Base-by-base conservation (phyloP, 2,113 vertebrate species). In the Labeo rohita region DNA sequence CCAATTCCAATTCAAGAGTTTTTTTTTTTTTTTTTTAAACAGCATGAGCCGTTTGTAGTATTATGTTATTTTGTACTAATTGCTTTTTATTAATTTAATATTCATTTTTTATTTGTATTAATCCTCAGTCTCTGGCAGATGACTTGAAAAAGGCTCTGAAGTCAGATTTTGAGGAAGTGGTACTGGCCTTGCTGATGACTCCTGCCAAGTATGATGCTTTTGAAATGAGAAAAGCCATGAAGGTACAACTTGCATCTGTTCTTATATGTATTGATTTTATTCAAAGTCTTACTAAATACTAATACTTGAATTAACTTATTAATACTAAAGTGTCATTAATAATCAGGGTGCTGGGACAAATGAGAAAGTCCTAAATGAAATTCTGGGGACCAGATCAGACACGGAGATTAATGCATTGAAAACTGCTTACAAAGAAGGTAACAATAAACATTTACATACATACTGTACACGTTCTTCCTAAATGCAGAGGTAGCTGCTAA, bases 171-270 rank as follows among this genome's bases (percentile, higher is more conserved):
- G 96, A 98, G 85, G 93, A 96, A 0, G 94, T 96, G n/a, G 91
- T 70, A 83, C 84, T 99, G 90, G 95, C 94, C 80, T 79, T 99
- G 7, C 91, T 99, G 52, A 97, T 96, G 95, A 94, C 94, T 2
- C 96, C 97, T 50, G 93, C 96, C 45, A 93, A 96, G 16, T 97
- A 93, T 90, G 97, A 99, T 89, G 97, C 98, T 73, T 91, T 96
- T 83, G 94, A 95, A 79, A 90, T 99, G 43, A 92, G 86, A 83
- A 76, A 86, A 34, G 92, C 94, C 80, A 92, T 91, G 36, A 93
- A 93, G 93, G 95, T 95, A 85, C 54, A 47, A 54, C 23, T 49
- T 56, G 7, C 21, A 8, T 0, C 34, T 80, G 36, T 34, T 54
- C 28, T n/a, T 80, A 49, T 74, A 23, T 74, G 21, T 65, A 16